Evolutionary conservation across 1,140 invertebrate species (phyloP).

Genomic region (Sycophila sp.): DNA sequence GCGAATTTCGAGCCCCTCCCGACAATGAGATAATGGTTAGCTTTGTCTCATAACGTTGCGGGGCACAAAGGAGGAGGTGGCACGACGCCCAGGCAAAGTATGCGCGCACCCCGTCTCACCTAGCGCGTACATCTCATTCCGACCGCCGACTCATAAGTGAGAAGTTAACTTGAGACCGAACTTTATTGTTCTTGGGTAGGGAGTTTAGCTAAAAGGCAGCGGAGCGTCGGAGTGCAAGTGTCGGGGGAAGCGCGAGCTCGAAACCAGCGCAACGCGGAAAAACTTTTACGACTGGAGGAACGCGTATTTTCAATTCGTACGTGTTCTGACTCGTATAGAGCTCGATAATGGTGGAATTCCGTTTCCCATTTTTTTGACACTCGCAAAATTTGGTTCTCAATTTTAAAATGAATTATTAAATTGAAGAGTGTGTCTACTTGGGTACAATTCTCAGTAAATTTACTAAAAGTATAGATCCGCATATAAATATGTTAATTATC

Average conservation of each 20-base stretch:
- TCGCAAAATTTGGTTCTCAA: no score
- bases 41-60: neutral
- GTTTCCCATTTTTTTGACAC: no score
- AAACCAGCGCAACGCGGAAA: neutral
- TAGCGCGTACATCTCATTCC: conserved; percentile 6
- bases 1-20: conserved; percentile 18
- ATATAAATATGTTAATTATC: no score
- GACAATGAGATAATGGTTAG: conserved; percentile 32
- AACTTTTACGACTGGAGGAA: conserved; percentile 15
- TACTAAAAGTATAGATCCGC: no score
- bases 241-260: neutral
- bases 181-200: conserved; percentile 30
- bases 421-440: no score
- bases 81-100: neutral
- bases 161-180: conserved; percentile 17
- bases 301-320: conserved; percentile 24
- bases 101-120: no score
- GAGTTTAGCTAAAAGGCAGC: neutral
- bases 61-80: neutral
- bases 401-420: no score
- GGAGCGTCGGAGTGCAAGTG: neutral
- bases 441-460: no score
- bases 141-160: conserved; percentile 2
- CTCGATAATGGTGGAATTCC: no score
- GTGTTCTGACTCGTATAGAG: no score